Evolutionary conservation across 2,888 invertebrate genomes (phyloP).

Genomic region (Clusia tigrina): DNA sequence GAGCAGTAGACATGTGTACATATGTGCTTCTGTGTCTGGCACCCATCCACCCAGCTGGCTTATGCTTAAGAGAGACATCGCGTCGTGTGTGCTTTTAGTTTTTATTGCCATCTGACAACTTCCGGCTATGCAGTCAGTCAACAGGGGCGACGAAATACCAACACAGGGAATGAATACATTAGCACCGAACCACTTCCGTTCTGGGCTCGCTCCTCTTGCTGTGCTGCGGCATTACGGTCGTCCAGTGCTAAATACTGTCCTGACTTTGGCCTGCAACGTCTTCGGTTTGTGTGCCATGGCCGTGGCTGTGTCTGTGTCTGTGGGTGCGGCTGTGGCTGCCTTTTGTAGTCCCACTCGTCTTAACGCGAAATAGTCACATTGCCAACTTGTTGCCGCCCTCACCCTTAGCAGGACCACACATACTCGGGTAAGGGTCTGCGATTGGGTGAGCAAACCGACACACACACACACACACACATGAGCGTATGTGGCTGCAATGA

Average conservation of each 20-base stretch:
- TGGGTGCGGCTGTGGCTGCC: not conserved
- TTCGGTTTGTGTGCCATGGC: conserved; percentile 12
- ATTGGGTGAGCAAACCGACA: conserved; percentile 34
- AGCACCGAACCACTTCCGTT: conserved; percentile 40
- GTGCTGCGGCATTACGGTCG: not conserved
- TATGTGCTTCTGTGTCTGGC: conserved; percentile 43
- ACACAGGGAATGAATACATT: conserved; percentile 57
- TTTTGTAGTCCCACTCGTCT: not conserved
- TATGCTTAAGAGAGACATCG: conserved; percentile 4
- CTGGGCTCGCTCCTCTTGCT: not conserved
- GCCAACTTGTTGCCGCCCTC: conserved; percentile 41
- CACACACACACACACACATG: conserved; percentile 35
- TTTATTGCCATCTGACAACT: conserved; percentile 57
- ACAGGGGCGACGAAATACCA: conserved; percentile 24
- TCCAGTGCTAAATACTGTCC: conserved; percentile 28
- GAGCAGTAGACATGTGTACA: conserved; percentile 20
- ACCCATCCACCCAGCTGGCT: not conserved
- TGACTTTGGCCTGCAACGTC: conserved; percentile 19
- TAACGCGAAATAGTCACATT: conserved; percentile 3
- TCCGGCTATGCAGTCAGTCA: conserved; percentile 43
- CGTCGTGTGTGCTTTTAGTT: conserved; percentile 44
- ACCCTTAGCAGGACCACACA: conserved; percentile 11
- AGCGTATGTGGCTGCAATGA: conserved; percentile 35
- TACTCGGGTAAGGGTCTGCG: not conserved
- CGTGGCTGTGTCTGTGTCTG: conserved; percentile 11